Base-by-base conservation (phyloP, 1,140 invertebrate genomes). In the Zaprionus kolodkinae region DNA sequence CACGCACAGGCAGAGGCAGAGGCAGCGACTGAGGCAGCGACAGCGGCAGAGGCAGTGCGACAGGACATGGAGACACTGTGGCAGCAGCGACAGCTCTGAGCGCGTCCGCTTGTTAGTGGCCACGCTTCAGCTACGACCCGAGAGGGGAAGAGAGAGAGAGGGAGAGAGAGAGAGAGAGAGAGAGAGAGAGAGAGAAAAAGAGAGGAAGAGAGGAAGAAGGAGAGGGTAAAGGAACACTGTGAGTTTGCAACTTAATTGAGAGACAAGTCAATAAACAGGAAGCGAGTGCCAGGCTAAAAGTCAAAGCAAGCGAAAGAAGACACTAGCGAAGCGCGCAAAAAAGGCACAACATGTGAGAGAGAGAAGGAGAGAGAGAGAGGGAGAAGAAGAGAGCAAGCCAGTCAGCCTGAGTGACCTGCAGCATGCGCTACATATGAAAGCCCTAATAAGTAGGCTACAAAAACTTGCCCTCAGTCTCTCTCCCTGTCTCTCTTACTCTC, bases 261-360 rank as follows among this genome's bases (percentile, higher is more conserved):
- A 90, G 86, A 90, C 86, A 90, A 90, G 86, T 91, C 86, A 90
- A 90, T 90, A 90, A 90, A 90, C 86, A 90, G 86, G 84, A 87
- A 83, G 82, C 82, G 71, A 81, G 74, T 74, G 82, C 63, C 83
- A 45, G 71, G 73, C 77, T 72, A 78, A 83, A 88, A 87, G 83
- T 87, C 83, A 83, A 73, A 78, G 83, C 84, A 67, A 59, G 63
- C 64, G 66, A 73, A 65, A 35, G 54, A 40, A 36, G 38, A 67
- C 10, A 71, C 38, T 78, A 59, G 30, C 17, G 38, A 40, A 40
- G 50, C 15, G 60, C 60, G 11, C 30, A 35, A 68, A 40, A 70
- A 69, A 43, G 25, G 35, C 21, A n/a, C 15, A 21, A 38, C 45
- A 52, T 50, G 43, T 55, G 36, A 60, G 36, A 27, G 15, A 27